phyloP scores from a whole-genome alignment of 2,888 invertebrate species.

The Hololepta plana region DNA sequence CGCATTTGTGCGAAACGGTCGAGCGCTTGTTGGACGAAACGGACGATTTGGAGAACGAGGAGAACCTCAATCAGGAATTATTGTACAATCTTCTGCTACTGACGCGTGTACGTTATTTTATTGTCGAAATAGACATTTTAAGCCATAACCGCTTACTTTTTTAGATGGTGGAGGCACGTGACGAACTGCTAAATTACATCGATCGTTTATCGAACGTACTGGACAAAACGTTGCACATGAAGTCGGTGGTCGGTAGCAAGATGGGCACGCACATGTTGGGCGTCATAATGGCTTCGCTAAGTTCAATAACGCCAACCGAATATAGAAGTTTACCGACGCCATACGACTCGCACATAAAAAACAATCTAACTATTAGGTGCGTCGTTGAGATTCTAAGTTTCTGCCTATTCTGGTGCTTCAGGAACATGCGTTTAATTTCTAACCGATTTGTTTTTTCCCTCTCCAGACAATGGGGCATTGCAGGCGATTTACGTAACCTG shows the following conservation, averaged over 20 bases:
- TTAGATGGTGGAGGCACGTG: slow-evolving; percentile 44
- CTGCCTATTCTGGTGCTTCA: too few relatives aligned
- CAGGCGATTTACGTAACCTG: slow-evolving; percentile 43
- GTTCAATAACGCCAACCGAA: slow-evolving; percentile 41
- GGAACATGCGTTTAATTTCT: neutral
- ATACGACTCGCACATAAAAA: slow-evolving; percentile 42
- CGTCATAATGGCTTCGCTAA: slow-evolving; percentile 38
- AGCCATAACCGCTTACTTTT: slow-evolving; percentile 10
- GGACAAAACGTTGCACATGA: slow-evolving; percentile 48
- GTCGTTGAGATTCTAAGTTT: too few relatives aligned
- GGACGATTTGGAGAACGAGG: slow-evolving; percentile 44
- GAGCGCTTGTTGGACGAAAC: slow-evolving; percentile 35
- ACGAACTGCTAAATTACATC: slow-evolving; percentile 43
- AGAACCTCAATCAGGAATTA: slow-evolving; percentile 60
- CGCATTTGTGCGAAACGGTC: slow-evolving; percentile 50
- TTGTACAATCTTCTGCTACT: slow-evolving; percentile 59
- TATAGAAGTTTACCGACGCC: slow-evolving; percentile 40
- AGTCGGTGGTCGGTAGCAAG: slow-evolving; percentile 44
- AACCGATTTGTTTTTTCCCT: too few relatives aligned
- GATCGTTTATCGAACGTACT: slow-evolving; percentile 46
- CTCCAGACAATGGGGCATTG: slow-evolving; percentile 62
- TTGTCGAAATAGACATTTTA: slow-evolving; percentile 1
- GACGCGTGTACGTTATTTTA: slow-evolving; percentile 34
- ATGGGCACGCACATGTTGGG: slow-evolving; percentile 43
- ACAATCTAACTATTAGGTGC: slow-evolving; percentile 49